Conservation (phyloP, 2,113 vertebrate species). For the Leptodactylus fuscus region DNA sequence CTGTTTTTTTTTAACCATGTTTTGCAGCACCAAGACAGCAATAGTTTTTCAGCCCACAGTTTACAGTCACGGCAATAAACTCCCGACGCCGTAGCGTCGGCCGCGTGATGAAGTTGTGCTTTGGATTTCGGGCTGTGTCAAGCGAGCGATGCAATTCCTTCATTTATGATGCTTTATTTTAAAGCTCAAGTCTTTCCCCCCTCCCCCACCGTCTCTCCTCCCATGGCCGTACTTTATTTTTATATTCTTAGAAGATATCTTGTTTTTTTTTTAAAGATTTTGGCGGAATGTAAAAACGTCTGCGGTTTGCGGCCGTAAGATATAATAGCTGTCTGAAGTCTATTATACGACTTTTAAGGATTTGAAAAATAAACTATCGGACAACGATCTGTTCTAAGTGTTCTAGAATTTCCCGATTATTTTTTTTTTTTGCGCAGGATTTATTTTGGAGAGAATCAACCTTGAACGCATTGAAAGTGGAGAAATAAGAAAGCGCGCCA, state of each 20-base stretch:
- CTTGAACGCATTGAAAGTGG: conserved; percentile 40
- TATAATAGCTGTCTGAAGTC: conserved; percentile 31
- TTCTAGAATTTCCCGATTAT: conserved; percentile 30
- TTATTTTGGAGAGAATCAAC: conserved; percentile 36
- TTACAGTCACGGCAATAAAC: conserved; percentile 42
- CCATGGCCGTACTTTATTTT: conserved; percentile 48
- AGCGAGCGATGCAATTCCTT: conserved; percentile 37
- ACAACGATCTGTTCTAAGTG: conserved; percentile 38
- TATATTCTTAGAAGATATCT: conserved; percentile 37
- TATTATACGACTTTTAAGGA: conserved; percentile 44
- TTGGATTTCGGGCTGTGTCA: conserved; percentile 34
- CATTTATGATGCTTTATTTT: conserved; percentile 52
- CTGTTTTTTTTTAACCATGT: neutral
- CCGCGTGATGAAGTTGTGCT: conserved; percentile 29
- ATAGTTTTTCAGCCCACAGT: conserved; percentile 37
- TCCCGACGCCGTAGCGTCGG: neutral
- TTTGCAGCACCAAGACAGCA: conserved; percentile 29
- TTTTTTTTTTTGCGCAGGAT: conserved; percentile 34
- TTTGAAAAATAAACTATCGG: conserved; percentile 32
- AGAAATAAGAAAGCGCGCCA: neutral
- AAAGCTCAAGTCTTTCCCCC: conserved; percentile 38
- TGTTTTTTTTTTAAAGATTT: conserved; percentile 22
- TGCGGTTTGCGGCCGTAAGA: conserved; percentile 23
- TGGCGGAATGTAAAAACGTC: conserved; percentile 33
- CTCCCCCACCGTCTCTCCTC: conserved; percentile 7